phyloP scores from a whole-genome alignment of 2,888 invertebrate species.

The Drosophila multiciliata region DNA sequence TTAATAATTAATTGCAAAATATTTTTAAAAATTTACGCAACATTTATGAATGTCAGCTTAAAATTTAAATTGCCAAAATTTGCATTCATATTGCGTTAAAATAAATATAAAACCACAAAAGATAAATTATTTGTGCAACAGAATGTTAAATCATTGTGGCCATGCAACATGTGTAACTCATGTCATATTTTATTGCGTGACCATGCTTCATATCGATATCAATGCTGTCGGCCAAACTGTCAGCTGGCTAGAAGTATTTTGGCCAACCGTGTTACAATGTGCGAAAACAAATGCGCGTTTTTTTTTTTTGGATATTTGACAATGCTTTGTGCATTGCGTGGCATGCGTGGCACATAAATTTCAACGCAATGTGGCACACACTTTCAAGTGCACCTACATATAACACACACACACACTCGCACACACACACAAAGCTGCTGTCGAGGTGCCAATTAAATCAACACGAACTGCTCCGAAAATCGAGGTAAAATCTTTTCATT shows the following conservation, averaged over 20 bases:
- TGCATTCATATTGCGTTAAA: neutral
- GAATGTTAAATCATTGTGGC: conserved; percentile 17
- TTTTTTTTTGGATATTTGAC: conserved; percentile 47
- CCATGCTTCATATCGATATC: conserved; percentile 39
- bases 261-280: conserved; percentile 57
- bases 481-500: conserved; percentile 20
- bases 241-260: conserved; percentile 28
- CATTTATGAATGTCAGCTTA: no score
- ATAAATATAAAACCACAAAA: neutral
- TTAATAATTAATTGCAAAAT: no score
- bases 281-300: conserved; percentile 64
- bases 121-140: conserved; percentile 5
- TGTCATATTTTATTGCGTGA: conserved; percentile 64
- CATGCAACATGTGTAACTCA: conserved; percentile 69
- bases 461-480: conserved; percentile 37
- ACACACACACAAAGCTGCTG: conserved; percentile 43
- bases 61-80: neutral
- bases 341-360: conserved; percentile 55
- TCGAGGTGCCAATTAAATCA: conserved; percentile 74
- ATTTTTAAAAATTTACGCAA: no score
- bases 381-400: conserved; percentile 56
- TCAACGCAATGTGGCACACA: conserved; percentile 39
- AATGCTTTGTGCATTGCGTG: conserved; percentile 21
- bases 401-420: neutral
- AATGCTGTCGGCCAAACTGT: conserved; percentile 40